Base-by-base conservation (phyloP, 2,888 invertebrate genomes). In the Agrilus cyanescens region DNA sequence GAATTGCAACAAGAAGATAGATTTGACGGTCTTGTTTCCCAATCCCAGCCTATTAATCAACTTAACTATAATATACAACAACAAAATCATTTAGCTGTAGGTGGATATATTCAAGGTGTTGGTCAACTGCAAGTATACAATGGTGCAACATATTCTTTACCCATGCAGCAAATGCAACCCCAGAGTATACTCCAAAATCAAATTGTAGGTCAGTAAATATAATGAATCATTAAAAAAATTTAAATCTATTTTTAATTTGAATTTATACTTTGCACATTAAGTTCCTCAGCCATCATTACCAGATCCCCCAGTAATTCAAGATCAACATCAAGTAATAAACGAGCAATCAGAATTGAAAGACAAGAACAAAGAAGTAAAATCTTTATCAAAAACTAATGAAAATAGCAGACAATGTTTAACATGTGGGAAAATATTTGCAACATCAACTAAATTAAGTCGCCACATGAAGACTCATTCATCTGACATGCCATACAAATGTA, bases 401-500 rank as follows among this genome's bases (percentile, higher is more conserved):
- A 37, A 50, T 18, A 57, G 54, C 32, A 66, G 63, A 51, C 63
- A 63, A 44, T 67, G 67, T 49, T 46, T 54, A 1, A 62, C 58
- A 4, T 67, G 67, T 51, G 62, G 58, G 42, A 67, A 67, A 56
- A 47, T 58, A 12, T 69, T 68, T 52, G 52, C 55, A 15, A 66
- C 63, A 7, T 51, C 59, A 12, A 59, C 64, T 3, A 67, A 67
- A 51, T 53, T 67, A 35, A 63, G 58, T 30, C 53, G 69, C 43
- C 69, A 69, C 52, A 61, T 66, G 60, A 68, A 68, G 51, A 66
- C 61, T 10, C 67, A 67, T 54, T 62, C 66, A 0, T 58, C 61
- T 14, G 64, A 67, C 48, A 57, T 64, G 55, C 66, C 67, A 5
- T 65, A 66, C 48, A 65, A 67, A 45, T 69, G 69, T 54, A 61